phyloP scores from a whole-genome alignment of 1,140 invertebrate species.

The Calliphora vicina region DNA sequence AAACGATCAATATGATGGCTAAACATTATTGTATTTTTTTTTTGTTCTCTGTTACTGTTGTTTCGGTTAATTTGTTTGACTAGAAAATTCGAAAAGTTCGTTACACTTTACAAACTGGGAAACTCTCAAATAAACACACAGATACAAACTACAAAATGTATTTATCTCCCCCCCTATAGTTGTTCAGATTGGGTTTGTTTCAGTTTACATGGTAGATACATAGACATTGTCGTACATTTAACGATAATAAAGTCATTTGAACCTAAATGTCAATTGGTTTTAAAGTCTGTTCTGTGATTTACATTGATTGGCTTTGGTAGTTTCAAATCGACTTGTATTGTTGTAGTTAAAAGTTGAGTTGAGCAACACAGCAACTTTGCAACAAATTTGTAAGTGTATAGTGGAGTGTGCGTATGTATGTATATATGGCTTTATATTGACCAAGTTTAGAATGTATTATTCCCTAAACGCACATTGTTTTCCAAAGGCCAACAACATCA shows the following conservation, averaged over 20 bases:
- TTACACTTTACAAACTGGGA: no score
- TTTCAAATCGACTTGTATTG: neutral
- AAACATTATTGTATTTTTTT: no score
- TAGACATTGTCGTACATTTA: neutral
- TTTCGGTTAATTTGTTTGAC: no score
- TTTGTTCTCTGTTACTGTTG: no score
- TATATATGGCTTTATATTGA: neutral
- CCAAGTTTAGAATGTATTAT: slow-evolving; percentile 17
- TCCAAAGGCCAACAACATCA: neutral
- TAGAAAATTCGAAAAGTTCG: no score
- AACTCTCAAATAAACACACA: no score
- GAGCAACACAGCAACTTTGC: neutral
- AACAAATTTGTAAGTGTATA: neutral
- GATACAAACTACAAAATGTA: no score
- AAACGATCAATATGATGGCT: no score
- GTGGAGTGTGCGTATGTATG: neutral
- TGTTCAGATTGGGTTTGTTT: no score
- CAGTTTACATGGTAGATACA: no score
- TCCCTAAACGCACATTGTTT: slow-evolving; percentile 25
- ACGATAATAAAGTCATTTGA: slow-evolving; percentile 27
- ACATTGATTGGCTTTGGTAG: slow-evolving; percentile 27
- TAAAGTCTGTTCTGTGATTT: slow-evolving; percentile 32
- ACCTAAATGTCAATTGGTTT: slow-evolving; percentile 28
- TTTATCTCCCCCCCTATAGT: no score
- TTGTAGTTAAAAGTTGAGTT: neutral